phyloP scores from a whole-genome alignment of 2,797 vertebrate genomes.

The Lacerta viridis region DNA sequence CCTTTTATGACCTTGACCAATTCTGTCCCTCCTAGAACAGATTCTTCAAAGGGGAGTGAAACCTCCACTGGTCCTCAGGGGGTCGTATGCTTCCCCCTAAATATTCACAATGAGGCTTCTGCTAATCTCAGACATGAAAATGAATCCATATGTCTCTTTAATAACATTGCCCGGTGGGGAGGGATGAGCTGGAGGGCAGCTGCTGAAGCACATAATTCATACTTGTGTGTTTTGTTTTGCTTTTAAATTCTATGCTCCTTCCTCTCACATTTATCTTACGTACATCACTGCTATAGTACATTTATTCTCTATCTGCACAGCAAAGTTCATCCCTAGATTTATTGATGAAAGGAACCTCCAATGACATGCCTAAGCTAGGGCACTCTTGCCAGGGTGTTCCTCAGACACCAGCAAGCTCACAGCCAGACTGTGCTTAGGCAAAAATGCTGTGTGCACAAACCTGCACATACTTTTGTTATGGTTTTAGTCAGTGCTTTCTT shows the following conservation, averaged over 20 bases:
- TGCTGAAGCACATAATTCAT: constrained; percentile 33
- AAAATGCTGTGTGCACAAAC: background rate
- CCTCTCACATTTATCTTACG: background rate
- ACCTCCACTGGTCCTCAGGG: constrained; percentile 6
- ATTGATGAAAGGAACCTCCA: background rate
- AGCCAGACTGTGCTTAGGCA: background rate
- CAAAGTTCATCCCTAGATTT: background rate
- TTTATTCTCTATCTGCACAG: background rate
- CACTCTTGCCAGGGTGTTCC: background rate
- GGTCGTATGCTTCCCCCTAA: constrained; percentile 3
- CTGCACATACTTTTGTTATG: background rate
- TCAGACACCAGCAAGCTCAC: background rate
- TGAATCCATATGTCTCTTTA: constrained; percentile 30
- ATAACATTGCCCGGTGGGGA: constrained; percentile 27
- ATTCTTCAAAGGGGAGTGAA: constrained; percentile 4
- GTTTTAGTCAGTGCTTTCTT: too few relatives aligned
- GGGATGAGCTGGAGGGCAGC: constrained; percentile 13
- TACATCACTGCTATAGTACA: background rate
- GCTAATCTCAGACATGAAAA: constrained; percentile 32
- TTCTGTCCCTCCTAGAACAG: constrained; percentile 14
- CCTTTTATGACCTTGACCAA: constrained; percentile 13
- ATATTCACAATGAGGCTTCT: constrained; percentile 27
- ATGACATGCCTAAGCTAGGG: background rate
- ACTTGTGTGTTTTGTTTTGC: background rate
- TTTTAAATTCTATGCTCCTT: background rate